Conservation (phyloP, 2,113 vertebrate genomes). For the Cynoglossus semilaevis region DNA sequence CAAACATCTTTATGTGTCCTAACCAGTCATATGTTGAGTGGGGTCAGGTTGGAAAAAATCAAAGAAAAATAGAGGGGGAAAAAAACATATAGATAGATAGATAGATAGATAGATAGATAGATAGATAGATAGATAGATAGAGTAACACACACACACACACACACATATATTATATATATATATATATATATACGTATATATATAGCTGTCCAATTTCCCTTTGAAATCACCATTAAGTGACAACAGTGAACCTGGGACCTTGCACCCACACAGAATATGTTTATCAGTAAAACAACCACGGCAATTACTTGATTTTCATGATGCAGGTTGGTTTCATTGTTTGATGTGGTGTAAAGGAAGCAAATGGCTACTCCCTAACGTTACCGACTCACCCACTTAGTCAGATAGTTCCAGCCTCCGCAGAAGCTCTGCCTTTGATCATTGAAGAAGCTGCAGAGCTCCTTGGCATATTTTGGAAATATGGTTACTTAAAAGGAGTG, state of each 20-base stretch:
- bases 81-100: no score
- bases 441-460: background rate
- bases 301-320: slow-evolving; percentile 9
- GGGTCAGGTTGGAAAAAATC: no score
- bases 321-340: background rate
- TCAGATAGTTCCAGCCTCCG: background rate
- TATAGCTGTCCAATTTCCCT: no score
- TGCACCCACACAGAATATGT: background rate
- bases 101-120: no score
- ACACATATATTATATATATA: no score
- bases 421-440: slow-evolving; percentile 4
- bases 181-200: no score
- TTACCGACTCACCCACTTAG: background rate
- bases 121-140: no score
- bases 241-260: background rate
- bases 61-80: no score
- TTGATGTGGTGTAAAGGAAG: background rate
- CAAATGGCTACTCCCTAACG: background rate
- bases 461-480: slow-evolving; percentile 5
- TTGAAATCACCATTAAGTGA: no score
- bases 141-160: no score
- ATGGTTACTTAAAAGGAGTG: slow-evolving; percentile 3
- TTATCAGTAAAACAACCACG: background rate
- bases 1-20: no score
- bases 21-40: no score